A percentile compares a stretch with the other conserved stretches of the same genome.
These are phyloP conservation scores for Forbesichthys agassizii DNA, from an alignment of 2,113 vertebrate genomes.

Conservation along the genomic window DNA sequence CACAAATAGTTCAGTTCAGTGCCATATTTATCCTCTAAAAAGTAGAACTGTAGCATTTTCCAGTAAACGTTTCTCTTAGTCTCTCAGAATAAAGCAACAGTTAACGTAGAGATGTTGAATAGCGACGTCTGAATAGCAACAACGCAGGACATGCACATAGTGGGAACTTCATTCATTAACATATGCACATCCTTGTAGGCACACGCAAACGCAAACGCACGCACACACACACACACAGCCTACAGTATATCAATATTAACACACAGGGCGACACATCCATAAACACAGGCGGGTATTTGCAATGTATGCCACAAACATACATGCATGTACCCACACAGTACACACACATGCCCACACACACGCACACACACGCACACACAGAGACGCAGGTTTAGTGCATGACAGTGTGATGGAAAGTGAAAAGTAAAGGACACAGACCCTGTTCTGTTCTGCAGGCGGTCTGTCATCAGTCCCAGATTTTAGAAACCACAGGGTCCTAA, in stretches of 20 bases:
- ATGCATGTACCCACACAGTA: slow-evolving; percentile 8
- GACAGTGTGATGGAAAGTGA: slow-evolving; percentile 76
- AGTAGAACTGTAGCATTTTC: no score
- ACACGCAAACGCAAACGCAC: slow-evolving; percentile 24
- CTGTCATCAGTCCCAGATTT: slow-evolving; percentile 85
- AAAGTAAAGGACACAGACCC: slow-evolving; percentile 79
- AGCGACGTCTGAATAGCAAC: background rate
- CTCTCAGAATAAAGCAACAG: background rate
- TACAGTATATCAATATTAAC: slow-evolving; percentile 11
- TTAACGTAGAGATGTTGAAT: no score
- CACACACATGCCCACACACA: slow-evolving; percentile 13
- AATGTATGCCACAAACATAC: slow-evolving; percentile 6
- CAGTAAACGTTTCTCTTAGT: background rate
- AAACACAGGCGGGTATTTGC: slow-evolving; percentile 12
- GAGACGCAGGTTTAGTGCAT: slow-evolving; percentile 77
- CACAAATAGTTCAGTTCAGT: no score
- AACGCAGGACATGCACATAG: slow-evolving; percentile 37
- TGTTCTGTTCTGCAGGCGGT: slow-evolving; percentile 74
- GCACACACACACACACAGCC: slow-evolving; percentile 22
- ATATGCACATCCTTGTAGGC: background rate
- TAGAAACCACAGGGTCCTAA: slow-evolving; percentile 85
- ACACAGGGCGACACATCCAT: slow-evolving; percentile 15
- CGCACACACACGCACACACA: slow-evolving; percentile 25
- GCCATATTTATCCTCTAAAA: no score
- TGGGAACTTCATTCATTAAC: background rate